phyloP scores from a whole-genome alignment of 2,888 invertebrate genomes.

The Euzophera pinguis region DNA sequence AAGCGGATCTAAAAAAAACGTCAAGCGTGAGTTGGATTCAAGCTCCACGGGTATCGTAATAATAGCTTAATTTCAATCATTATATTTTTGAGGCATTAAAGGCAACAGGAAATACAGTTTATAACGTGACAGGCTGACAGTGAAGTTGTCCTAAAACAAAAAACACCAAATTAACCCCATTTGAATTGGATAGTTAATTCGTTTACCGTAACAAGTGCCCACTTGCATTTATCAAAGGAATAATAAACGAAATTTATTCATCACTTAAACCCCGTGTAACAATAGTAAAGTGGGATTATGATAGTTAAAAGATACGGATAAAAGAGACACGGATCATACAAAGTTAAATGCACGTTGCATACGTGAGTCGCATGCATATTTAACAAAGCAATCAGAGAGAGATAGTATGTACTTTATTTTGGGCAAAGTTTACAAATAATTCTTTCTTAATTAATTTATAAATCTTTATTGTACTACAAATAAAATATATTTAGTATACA shows the following conservation, averaged over 20 bases:
- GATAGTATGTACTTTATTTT: not conserved
- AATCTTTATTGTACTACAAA: no score
- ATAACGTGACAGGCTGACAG: not conserved
- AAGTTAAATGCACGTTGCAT: not conserved
- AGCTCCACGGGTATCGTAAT: no score
- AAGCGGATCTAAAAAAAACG: no score
- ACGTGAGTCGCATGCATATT: not conserved
- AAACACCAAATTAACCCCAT: no score
- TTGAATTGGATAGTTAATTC: no score
- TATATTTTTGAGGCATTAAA: no score
- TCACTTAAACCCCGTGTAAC: not conserved
- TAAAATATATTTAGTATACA: no score
- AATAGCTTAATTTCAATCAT: no score
- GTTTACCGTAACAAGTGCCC: no score
- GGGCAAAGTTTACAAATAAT: not conserved
- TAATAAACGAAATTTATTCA: not conserved
- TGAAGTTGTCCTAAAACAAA: not conserved
- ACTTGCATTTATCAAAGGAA: not conserved
- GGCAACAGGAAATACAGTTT: no score
- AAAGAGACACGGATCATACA: not conserved
- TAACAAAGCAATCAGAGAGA: constrained; percentile 1
- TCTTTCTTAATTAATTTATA: no score
- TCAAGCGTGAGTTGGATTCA: no score
- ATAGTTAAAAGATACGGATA: not conserved
- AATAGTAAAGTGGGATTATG: not conserved